Evolutionary conservation across 2,113 vertebrate genomes (phyloP).

Genomic region (Hippocampus zosterae): DNA sequence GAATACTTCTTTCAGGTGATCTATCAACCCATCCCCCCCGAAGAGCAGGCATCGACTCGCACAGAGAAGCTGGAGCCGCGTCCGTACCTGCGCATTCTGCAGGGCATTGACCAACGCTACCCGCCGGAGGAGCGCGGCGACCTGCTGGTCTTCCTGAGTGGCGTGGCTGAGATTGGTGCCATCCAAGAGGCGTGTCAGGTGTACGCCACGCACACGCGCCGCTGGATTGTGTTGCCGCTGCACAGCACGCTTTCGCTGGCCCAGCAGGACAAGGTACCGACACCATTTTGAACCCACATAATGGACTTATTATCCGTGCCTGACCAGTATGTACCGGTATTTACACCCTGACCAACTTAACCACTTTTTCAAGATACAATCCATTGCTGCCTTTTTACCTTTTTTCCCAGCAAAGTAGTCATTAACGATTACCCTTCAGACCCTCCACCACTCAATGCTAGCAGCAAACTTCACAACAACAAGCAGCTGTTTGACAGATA

Average conservation of each 20-base stretch:
- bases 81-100: conserved; percentile 84
- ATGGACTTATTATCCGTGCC: not conserved
- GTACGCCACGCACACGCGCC: conserved; percentile 77
- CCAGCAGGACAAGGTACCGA: conserved; percentile 85
- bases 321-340: too few species aligned
- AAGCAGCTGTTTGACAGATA: too few species aligned
- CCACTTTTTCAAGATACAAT: too few species aligned
- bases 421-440: too few species aligned
- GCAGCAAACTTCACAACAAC: too few species aligned
- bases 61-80: conserved; percentile 81
- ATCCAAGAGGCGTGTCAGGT: conserved; percentile 81
- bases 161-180: conserved; percentile 81
- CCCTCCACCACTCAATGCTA: too few species aligned
- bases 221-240: conserved; percentile 84
- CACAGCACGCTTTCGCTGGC: conserved; percentile 86
- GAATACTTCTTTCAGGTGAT: conserved; percentile 70
- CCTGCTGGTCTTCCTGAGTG: conserved; percentile 89
- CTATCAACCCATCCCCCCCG: conserved; percentile 80
- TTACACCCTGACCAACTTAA: too few species aligned
- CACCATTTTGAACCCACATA: not conserved
- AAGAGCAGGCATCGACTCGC: conserved; percentile 57
- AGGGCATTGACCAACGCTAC: conserved; percentile 86
- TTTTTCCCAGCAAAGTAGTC: too few species aligned
- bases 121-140: conserved; percentile 83
- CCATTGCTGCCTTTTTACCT: too few species aligned